phyloP scores from a whole-genome alignment of 2,797 vertebrate species.

The Cossypha dichroa region DNA sequence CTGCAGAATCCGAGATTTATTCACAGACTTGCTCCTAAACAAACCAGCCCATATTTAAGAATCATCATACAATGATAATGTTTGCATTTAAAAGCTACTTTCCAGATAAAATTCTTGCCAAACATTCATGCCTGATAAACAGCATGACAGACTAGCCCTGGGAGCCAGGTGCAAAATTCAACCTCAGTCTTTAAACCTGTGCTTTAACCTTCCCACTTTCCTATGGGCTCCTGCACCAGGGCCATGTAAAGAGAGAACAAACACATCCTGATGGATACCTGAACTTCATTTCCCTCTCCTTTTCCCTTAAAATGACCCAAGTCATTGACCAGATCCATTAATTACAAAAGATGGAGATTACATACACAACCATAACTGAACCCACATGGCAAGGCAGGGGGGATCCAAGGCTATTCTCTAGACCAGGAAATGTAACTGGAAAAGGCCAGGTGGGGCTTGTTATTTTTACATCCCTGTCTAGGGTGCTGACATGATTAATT shows the following conservation, averaged over 20 bases:
- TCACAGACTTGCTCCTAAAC: slow-evolving; percentile 74
- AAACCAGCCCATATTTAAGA: background rate
- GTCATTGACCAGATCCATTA: background rate
- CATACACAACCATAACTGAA: background rate
- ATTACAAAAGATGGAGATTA: background rate
- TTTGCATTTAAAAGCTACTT: background rate
- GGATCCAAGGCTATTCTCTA: background rate
- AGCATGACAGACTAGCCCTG: background rate
- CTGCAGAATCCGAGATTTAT: slow-evolving; percentile 71
- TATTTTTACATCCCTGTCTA: background rate
- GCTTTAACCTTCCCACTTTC: background rate
- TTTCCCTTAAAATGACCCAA: background rate
- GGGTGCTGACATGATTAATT: background rate
- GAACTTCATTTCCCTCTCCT: background rate
- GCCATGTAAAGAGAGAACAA: background rate
- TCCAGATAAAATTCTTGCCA: background rate
- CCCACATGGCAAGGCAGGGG: background rate
- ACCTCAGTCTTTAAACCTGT: background rate
- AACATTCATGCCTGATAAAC: background rate
- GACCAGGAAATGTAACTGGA: background rate
- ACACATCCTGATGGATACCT: background rate
- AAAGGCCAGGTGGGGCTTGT: background rate
- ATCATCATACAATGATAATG: background rate
- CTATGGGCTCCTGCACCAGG: background rate
- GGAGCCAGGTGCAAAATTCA: background rate